Percentiles rank a stretch among this genome's conserved stretches.
phyloP scores from a whole-genome alignment of 2,888 invertebrate genomes.

The Campoplex capitator region DNA sequence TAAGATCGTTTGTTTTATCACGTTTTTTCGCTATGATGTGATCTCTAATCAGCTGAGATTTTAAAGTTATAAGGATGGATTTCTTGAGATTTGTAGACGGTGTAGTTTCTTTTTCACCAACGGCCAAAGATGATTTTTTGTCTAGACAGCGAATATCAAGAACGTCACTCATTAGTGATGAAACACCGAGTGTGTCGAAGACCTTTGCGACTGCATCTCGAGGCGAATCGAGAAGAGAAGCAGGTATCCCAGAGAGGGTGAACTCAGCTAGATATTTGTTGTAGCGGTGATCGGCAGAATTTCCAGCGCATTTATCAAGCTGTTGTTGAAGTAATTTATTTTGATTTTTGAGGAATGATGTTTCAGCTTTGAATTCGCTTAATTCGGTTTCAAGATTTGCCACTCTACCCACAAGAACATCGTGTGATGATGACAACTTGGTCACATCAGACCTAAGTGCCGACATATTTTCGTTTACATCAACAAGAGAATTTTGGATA shows the following conservation, averaged over 20 bases:
- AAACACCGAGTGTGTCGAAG: neutral
- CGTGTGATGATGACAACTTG: neutral
- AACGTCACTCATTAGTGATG: neutral
- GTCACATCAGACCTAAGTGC: neutral
- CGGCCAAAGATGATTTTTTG: neutral
- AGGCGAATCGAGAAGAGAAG: neutral
- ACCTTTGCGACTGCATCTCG: neutral
- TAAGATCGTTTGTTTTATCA: neutral
- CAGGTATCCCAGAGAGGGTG: neutral
- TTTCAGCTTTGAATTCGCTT: neutral
- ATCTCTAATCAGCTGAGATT: neutral
- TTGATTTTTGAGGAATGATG: neutral
- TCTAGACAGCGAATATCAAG: neutral
- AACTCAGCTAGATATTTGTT: neutral
- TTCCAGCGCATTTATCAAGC: neutral
- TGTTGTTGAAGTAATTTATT: neutral
- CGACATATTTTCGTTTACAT: neutral
- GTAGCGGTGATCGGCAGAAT: neutral
- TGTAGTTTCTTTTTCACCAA: neutral
- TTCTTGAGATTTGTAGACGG: neutral
- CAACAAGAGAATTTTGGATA: neutral
- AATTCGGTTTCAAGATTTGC: neutral
- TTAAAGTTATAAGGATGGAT: neutral
- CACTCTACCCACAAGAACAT: neutral
- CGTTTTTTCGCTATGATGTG: neutral